A percentile compares a stretch with the other conserved stretches of the same genome.
Conservation (phyloP, 2,797 vertebrate species). For the Acanthiza pusilla region DNA sequence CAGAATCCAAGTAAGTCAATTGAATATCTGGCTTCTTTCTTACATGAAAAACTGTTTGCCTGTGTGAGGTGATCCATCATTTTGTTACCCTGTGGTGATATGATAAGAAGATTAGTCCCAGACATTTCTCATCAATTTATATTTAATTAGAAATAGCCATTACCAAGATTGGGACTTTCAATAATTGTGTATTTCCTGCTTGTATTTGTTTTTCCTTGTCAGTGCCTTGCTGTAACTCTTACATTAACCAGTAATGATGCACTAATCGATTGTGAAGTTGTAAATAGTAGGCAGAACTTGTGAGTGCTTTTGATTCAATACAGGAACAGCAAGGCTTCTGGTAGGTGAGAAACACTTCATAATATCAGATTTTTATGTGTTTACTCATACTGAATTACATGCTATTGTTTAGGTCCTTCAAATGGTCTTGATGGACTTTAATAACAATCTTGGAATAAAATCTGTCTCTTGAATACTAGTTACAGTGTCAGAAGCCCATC, state of each 20-base stretch:
- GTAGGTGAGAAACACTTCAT: neutral
- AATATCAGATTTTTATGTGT: neutral
- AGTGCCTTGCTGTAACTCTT: slow-evolving; percentile 40
- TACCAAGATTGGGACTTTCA: neutral
- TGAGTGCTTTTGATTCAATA: neutral
- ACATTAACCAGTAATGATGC: neutral
- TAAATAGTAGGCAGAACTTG: neutral
- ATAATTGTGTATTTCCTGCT: neutral
- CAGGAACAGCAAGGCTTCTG: neutral
- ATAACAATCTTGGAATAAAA: neutral
- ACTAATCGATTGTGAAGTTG: slow-evolving; percentile 6
- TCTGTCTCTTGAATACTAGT: neutral
- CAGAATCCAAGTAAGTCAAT: neutral
- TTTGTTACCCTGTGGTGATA: neutral
- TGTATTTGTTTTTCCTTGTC: neutral
- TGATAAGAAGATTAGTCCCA: neutral
- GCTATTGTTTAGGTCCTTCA: neutral
- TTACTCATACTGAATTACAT: neutral
- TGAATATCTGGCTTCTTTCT: neutral
- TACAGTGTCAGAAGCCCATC: neutral
- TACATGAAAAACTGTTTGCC: neutral
- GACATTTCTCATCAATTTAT: slow-evolving; percentile 37
- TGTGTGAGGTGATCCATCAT: neutral
- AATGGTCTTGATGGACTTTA: neutral
- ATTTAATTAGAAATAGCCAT: slow-evolving; percentile 44